These are phyloP conservation scores for Hephaestus fuliginosus DNA, from an alignment of 2,797 vertebrate genomes.

Conservation along the genomic window DNA sequence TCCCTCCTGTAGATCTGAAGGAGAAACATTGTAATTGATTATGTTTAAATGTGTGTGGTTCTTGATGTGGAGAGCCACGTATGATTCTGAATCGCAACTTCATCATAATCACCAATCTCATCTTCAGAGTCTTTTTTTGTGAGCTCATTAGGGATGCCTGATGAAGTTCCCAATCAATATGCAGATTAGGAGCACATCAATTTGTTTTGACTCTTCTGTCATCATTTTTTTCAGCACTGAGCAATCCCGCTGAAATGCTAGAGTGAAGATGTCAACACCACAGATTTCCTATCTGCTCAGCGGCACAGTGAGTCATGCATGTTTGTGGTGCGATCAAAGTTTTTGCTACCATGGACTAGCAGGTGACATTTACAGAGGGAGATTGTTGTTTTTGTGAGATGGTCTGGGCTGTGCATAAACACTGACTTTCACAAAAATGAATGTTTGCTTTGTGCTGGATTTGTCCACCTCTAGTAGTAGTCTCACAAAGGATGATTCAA, in stretches of 20 bases:
- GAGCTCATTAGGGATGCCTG: constrained; percentile 83
- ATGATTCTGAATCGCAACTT: constrained; percentile 74
- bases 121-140: constrained; percentile 67
- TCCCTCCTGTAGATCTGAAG: constrained; percentile 43
- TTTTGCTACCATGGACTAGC: not conserved
- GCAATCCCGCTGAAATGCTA: constrained; percentile 26
- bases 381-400: constrained; percentile 10
- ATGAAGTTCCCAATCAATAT: constrained; percentile 88
- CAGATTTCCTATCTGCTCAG: constrained; percentile 34
- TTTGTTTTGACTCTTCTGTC: constrained; percentile 74
- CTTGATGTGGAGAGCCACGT: constrained; percentile 70
- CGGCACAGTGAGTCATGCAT: constrained; percentile 3
- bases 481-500: not conserved
- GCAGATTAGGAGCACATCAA: constrained; percentile 82
- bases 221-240: constrained; percentile 37
- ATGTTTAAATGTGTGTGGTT: constrained; percentile 57
- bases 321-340: constrained; percentile 18
- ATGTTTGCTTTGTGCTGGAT: not conserved
- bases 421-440: not conserved
- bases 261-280: constrained; percentile 50
- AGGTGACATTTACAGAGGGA: not conserved
- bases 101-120: constrained; percentile 80
- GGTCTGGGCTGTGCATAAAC: not conserved
- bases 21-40: constrained; percentile 75
- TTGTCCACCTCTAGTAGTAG: not conserved